Base-by-base conservation (phyloP, 2,888 invertebrate species). In the Drosophila peninsularis region DNA sequence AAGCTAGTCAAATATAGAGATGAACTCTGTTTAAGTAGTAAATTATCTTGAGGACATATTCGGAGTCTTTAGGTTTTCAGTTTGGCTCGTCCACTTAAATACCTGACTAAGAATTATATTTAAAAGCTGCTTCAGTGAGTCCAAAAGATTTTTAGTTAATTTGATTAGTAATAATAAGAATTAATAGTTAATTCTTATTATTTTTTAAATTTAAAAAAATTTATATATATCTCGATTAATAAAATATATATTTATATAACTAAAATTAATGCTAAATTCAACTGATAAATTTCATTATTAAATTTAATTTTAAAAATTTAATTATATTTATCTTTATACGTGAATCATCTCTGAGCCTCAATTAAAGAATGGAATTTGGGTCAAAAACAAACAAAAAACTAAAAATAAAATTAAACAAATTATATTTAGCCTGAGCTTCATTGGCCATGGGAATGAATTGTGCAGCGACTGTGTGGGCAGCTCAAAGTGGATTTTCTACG, bases 401-500 rank as follows among this genome's bases (percentile, higher is more conserved):
- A 5, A 54, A 49, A 61, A 50, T 57, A 45, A 45, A 11, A 13
- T 11, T 58, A 30, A 58, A 62, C 44, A 62, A 72, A 68, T 69
- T 53, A 58, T 62, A 41, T 60, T 19, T 55, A 32, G 67, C 45
- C 60, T 32, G 53, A n/a, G 57, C 64, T 37, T 41, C 55, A 42
- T 41, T 74, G 74, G 71, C 76, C 76, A 75, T 75, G 67, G 62
- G 71, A 68, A 58, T 63, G 72, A 57, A 76, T 44, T 41, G 37
- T 30, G 64, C 42, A 30, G 21, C 14, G 39, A 2, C 37, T 45
- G 83, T 71, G 82, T 85, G 72, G 72, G 82, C 66, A 71, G 77
- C 24, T 62, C 56, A 10, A 62, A 70, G 80, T 78, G 55, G 78
- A 63, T 67, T 71, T 68, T 27, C 63, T 34, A 45, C 57, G 66